phyloP scores from a whole-genome alignment of 2,797 vertebrate species.

The Alosa sapidissima region DNA sequence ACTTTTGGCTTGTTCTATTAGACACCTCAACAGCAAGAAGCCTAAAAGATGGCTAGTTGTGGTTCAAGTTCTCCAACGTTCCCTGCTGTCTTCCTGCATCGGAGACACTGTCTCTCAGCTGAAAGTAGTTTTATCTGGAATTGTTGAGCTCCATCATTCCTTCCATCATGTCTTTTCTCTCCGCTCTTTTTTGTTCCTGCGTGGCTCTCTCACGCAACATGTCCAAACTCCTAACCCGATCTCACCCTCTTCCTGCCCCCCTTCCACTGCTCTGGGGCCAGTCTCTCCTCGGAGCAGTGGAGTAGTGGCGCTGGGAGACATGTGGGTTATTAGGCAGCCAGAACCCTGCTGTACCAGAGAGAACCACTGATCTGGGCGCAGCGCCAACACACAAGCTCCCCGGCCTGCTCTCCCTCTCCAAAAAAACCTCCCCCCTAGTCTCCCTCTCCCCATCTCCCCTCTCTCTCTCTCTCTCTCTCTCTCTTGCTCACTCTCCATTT shows the following conservation, averaged over 20 bases:
- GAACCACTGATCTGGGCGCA: slow-evolving; percentile 46
- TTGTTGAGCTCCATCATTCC: neutral
- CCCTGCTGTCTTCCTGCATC: neutral
- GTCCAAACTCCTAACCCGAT: neutral
- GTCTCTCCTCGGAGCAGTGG: slow-evolving; percentile 54
- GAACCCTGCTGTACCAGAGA: slow-evolving; percentile 45
- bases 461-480: neutral
- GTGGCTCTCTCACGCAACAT: slow-evolving; percentile 11
- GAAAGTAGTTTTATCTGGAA: slow-evolving; percentile 5
- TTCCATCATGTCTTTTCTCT: neutral
- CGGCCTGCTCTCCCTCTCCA: slow-evolving; percentile 26
- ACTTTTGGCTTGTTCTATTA: neutral
- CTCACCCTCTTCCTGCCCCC: slow-evolving; percentile 30
- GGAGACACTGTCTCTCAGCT: slow-evolving; percentile 29
- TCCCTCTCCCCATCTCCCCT: slow-evolving; percentile 28
- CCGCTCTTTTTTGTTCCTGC: neutral
- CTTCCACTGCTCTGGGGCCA: slow-evolving; percentile 49
- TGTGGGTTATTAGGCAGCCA: slow-evolving; percentile 54
- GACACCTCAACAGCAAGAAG: neutral
- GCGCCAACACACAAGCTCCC: slow-evolving; percentile 45
- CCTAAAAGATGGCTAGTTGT: neutral
- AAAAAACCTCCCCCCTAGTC: slow-evolving; percentile 28
- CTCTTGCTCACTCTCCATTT: neutral
- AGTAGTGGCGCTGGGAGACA: slow-evolving; percentile 41
- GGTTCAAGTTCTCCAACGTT: neutral